These are phyloP conservation scores for Orthosia gracilis DNA, from an alignment of 2,888 invertebrate species.

Conservation along the genomic window DNA sequence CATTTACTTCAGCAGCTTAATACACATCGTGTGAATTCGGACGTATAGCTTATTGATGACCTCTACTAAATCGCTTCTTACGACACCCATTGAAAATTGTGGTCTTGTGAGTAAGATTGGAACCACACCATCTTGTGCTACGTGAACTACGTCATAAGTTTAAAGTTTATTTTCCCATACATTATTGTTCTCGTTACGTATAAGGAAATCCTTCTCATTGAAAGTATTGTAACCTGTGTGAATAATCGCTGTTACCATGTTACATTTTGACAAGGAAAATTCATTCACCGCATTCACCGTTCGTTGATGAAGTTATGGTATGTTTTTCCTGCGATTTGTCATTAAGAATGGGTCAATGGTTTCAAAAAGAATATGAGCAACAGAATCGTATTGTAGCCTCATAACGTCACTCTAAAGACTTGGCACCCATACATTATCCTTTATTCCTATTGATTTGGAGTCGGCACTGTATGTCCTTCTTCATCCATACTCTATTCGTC, in stretches of 20 bases:
- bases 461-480: no score
- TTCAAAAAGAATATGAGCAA: background rate
- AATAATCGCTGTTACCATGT: conserved; percentile 35
- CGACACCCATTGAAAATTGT: conserved; percentile 1
- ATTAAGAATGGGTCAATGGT: conserved; percentile 12
- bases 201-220: conserved; percentile 33
- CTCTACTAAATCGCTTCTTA: background rate
- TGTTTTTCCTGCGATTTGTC: background rate
- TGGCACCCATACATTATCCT: background rate
- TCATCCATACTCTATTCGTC: no score
- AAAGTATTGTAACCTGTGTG: conserved; percentile 5
- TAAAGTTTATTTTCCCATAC: conserved; percentile 8
- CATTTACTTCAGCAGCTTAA: background rate
- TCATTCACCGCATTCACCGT: background rate
- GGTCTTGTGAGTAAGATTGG: conserved; percentile 3
- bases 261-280: background rate
- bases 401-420: background rate
- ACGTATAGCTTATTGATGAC: background rate
- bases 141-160: conserved; percentile 22
- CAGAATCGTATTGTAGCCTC: background rate
- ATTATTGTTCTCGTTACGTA: background rate
- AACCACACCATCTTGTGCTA: conserved; percentile 1
- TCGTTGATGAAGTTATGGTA: background rate
- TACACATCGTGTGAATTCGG: background rate
- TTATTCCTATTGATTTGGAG: no score